Evolutionary conservation across 1,140 invertebrate genomes (phyloP).

Genomic region (Helicoverpa armigera): DNA sequence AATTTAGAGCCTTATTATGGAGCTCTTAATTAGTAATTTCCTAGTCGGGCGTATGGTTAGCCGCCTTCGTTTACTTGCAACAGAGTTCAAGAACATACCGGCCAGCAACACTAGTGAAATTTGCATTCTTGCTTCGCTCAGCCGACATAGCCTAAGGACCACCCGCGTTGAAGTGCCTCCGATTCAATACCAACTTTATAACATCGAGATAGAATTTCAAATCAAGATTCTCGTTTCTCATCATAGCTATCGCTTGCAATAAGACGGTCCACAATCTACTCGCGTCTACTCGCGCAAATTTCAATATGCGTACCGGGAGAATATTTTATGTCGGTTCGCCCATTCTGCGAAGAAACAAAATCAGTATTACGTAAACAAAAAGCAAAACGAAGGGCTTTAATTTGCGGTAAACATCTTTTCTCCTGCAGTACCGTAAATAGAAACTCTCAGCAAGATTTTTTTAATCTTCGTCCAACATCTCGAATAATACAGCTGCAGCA

Average conservation of each 20-base stretch:
- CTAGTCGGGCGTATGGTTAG: slow-evolving; percentile 46
- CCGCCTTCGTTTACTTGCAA: slow-evolving; percentile 53
- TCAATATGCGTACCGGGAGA: slow-evolving; percentile 59
- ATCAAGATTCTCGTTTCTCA: slow-evolving; percentile 56
- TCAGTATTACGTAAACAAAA: slow-evolving; percentile 52
- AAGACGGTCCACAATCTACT: slow-evolving; percentile 66
- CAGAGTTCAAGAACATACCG: slow-evolving; percentile 62
- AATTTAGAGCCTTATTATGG: slow-evolving; percentile 41
- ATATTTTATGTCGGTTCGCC: slow-evolving; percentile 58
- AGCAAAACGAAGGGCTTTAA: slow-evolving; percentile 56
- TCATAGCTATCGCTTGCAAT: slow-evolving; percentile 64
- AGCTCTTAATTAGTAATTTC: slow-evolving; percentile 53
- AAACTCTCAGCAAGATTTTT: slow-evolving; percentile 65
- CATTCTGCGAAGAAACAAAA: slow-evolving; percentile 45
- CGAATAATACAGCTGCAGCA: slow-evolving; percentile 78
- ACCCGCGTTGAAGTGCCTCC: slow-evolving; percentile 77
- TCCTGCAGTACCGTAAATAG: slow-evolving; percentile 51
- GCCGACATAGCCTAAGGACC: slow-evolving; percentile 77
- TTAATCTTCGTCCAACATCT: slow-evolving; percentile 74
- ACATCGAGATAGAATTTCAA: slow-evolving; percentile 68
- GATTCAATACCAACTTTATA: slow-evolving; percentile 80
- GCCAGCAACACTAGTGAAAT: slow-evolving; percentile 76
- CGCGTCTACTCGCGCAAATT: slow-evolving; percentile 60
- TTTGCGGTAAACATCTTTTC: slow-evolving; percentile 57
- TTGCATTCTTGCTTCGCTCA: slow-evolving; percentile 81